Base-by-base conservation (phyloP, 2,797 vertebrate species). In the Varecia variegata region DNA sequence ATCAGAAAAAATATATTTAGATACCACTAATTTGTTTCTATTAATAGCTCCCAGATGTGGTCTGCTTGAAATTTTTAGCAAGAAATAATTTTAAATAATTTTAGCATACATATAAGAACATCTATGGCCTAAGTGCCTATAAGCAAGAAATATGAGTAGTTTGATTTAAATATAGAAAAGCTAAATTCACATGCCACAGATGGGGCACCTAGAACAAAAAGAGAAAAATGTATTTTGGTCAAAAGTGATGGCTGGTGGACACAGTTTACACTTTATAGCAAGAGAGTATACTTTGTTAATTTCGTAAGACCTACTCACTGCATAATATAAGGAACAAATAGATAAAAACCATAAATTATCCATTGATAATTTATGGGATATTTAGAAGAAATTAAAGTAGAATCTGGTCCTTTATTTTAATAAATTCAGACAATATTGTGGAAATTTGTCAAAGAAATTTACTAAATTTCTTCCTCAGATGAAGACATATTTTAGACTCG, bases 71-170 rank as follows among this genome's bases (percentile, higher is more conserved):
- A 90, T 92, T 85, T 95, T 95, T 93, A 97, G 92, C 56, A 93
- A 96, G 79, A 96, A 96, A 94, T 96, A 95, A 97, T 95, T 90
- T 93, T 91, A 93, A 96, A 93, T 93, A 96, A 94, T 95, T 96
- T 96, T 95, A 94, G 93, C 77, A 83, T 86, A 81, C 50, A 71
- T 86, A 85, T 47, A 77, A 95, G 84, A 94, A 30, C 43, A 93
- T 95, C 93, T 88, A 90, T 88, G 62, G 88, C 50, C 56, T 65
- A 94, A 93, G 56, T 85, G 85, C 73, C 84, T 85, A 74, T 38
- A 32, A 94, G 54, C 85, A 95, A 97, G 90, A 96, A 97, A 96
- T 88, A 85, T 56, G 73, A 95, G 56, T 89, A 56, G 50, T 92
- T 94, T 60, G 71, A 84, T 87, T 92, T 90, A 96, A 95, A 92